Evolutionary conservation across 1,140 invertebrate genomes (phyloP), one percentile per base, ranked within the genome.

Genomic region (Telenomus remus): DNA sequence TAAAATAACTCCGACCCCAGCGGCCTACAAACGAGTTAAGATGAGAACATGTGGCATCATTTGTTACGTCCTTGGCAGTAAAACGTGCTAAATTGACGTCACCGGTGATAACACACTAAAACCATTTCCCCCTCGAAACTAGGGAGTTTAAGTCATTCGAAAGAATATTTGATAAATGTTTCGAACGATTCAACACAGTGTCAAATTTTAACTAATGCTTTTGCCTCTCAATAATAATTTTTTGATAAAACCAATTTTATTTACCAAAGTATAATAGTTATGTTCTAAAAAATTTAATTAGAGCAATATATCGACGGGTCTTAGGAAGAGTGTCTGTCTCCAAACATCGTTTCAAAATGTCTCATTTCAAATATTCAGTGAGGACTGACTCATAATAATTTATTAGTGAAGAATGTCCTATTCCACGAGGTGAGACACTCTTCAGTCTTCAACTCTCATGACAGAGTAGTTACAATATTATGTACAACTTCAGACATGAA

Each of bases 41-140:
- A 86, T 83, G 78, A 76, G 85, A 88, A 86, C 87, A 88, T 88
- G 86, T 88, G 87, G 87, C 85, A 81, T 88, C 86, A 87, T 88
- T 88, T 87, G 86, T 88, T 86, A 85, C 74, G 64, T 69, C 42
- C 72, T 65, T 35, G 48, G 35, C 59, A 59, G 16, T 47, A 44
- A 56, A 15, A 80, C 75, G 79, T 79, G 75, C 53, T 69, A 64
- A 60, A 72, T 71, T 54, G 68, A 68, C 75, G 46, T 72, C 54
- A 72, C 49, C 37, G 64, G 46, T 49, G 61, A 71, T 63, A 54
- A 27, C n/a, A 5, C 49, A 14, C 42, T 55, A 55, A 47, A 34
- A 11, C n/a, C 14, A 14, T 14, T 37, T 13, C 34, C 54, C 50
- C 69, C 81, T 70, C 64, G 37, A 71, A 76, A 79, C 49, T 65